Evolutionary conservation across 2,888 invertebrate species (phyloP).

Genomic region (Plagodis pulveraria): DNA sequence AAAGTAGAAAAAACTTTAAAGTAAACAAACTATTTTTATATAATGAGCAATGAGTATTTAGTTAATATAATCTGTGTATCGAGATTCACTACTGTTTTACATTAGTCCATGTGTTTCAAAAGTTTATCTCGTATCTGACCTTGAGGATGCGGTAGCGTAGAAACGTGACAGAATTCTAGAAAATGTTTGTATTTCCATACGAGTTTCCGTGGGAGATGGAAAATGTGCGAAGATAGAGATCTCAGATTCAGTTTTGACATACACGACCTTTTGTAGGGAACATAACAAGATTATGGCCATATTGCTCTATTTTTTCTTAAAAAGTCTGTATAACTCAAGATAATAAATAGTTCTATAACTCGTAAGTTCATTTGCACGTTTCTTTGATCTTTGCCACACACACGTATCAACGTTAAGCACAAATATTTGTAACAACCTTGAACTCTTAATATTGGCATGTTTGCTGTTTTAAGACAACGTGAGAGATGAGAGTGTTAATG

Average conservation of each 20-base stretch:
- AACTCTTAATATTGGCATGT: too few relatives aligned
- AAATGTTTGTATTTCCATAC: slow-evolving; percentile 32
- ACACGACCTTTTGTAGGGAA: slow-evolving; percentile 5
- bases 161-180: slow-evolving; percentile 68
- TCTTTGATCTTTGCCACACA: too few relatives aligned
- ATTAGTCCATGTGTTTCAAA: slow-evolving; percentile 42
- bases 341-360: too few relatives aligned
- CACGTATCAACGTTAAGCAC: too few relatives aligned
- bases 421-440: too few relatives aligned
- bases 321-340: too few relatives aligned
- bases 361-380: too few relatives aligned
- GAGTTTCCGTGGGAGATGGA: slow-evolving; percentile 26
- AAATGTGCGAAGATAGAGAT: slow-evolving; percentile 16
- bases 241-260: slow-evolving; percentile 12
- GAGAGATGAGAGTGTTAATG: too few relatives aligned
- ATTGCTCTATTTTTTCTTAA: too few relatives aligned
- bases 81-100: slow-evolving; percentile 15
- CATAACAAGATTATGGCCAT: neutral
- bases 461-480: too few relatives aligned
- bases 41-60: neutral
- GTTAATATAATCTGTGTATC: neutral
- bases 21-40: too few relatives aligned
- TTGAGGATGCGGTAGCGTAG: slow-evolving; percentile 57
- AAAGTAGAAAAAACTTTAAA: too few relatives aligned
- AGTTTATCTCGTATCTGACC: slow-evolving; percentile 68